These are phyloP conservation scores for Ochlodes sylvanus DNA, from an alignment of 2,888 invertebrate genomes.

Conservation along the genomic window DNA sequence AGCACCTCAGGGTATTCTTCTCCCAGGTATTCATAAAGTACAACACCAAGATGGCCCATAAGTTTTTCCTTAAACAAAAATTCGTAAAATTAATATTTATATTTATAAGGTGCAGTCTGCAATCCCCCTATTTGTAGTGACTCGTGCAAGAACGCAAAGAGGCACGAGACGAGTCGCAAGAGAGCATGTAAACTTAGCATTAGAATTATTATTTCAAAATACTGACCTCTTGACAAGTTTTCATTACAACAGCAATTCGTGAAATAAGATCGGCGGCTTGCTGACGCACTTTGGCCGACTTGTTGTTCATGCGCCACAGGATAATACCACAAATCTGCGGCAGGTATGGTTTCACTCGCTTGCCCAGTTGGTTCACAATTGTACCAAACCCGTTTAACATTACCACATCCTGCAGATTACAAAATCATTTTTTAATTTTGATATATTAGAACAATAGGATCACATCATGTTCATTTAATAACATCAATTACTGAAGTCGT, in stretches of 20 bases:
- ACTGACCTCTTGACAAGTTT: constrained; percentile 97
- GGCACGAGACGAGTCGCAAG: too few species aligned
- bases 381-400: constrained; percentile 99
- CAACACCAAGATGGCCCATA: constrained; percentile 99
- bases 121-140: too few species aligned
- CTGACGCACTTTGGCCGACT: constrained; percentile 99
- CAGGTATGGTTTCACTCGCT: constrained; percentile 98
- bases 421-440: background rate
- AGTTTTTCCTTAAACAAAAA: constrained; percentile 91
- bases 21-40: constrained; percentile 99
- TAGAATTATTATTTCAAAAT: background rate
- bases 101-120: too few species aligned
- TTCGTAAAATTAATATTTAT: constrained; percentile 18
- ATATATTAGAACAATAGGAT: too few species aligned
- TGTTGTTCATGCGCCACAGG: constrained; percentile 99
- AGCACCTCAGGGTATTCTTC: constrained; percentile 99
- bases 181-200: background rate
- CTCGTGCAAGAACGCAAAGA: too few species aligned
- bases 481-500: too few species aligned
- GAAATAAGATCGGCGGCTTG: constrained; percentile 99
- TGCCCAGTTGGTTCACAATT: constrained; percentile 98
- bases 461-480: too few species aligned
- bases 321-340: constrained; percentile 99
- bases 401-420: constrained; percentile 92
- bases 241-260: constrained; percentile 99